Evolutionary conservation across 1,140 invertebrate species (phyloP).

Genomic region (Lerema accius): DNA sequence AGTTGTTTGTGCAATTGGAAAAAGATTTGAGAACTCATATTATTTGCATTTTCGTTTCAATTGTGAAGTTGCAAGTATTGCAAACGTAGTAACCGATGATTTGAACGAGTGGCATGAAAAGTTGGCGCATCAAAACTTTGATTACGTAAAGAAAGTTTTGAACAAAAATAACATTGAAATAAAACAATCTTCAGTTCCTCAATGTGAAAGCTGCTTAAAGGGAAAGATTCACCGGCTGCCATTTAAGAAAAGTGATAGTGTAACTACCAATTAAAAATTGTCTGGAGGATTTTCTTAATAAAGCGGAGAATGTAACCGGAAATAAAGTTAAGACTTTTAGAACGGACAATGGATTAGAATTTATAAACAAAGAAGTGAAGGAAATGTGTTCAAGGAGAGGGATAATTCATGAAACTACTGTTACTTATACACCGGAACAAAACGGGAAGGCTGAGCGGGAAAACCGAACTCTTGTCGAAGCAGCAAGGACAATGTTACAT

Average conservation of each 20-base stretch:
- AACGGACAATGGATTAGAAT: slow-evolving; percentile 77
- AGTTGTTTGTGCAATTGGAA: slow-evolving; percentile 41
- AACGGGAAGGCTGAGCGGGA: slow-evolving; percentile 78
- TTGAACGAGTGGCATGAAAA: slow-evolving; percentile 64
- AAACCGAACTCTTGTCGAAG: slow-evolving; percentile 73
- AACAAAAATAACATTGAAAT: slow-evolving; percentile 48
- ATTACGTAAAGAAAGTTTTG: slow-evolving; percentile 57
- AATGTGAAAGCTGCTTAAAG: slow-evolving; percentile 64
- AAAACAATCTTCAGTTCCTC: slow-evolving; percentile 25
- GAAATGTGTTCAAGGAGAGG: slow-evolving; percentile 46
- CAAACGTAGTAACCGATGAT: slow-evolving; percentile 16
- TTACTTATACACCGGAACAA: slow-evolving; percentile 75
- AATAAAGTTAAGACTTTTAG: slow-evolving; percentile 59
- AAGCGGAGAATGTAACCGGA: slow-evolving; percentile 55
- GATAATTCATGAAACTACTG: slow-evolving; percentile 61
- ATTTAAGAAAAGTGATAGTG: slow-evolving; percentile 47
- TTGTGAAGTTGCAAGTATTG: slow-evolving; percentile 18
- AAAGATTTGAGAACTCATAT: slow-evolving; percentile 42
- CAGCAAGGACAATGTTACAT: slow-evolving; percentile 56
- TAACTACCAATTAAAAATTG: slow-evolving; percentile 42
- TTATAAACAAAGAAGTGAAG: slow-evolving; percentile 58
- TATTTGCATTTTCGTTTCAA: slow-evolving; percentile 43
- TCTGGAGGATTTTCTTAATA: slow-evolving; percentile 61
- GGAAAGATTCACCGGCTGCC: slow-evolving; percentile 62
- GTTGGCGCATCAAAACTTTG: slow-evolving; percentile 68